A percentile compares a stretch with the other conserved stretches of the same genome.
phyloP scores from a whole-genome alignment of 2,888 invertebrate genomes.

The Plebejus argus region DNA sequence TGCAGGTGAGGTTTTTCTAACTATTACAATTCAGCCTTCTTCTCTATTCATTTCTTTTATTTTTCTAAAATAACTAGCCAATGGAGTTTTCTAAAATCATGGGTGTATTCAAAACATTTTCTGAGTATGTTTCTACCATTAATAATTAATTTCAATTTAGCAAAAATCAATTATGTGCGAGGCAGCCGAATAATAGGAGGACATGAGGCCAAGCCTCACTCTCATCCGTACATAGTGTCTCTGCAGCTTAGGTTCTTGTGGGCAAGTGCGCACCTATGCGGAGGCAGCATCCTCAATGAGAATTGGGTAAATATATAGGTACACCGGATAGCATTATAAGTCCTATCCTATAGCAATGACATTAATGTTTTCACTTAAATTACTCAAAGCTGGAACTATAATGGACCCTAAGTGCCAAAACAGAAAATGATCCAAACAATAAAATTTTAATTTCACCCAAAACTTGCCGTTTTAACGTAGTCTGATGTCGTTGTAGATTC shows the following conservation, averaged over 20 bases:
- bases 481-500: slow-evolving; percentile 50
- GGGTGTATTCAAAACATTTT: background rate
- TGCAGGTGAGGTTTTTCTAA: background rate
- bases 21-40: no score
- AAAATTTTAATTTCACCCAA: no score
- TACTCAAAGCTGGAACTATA: background rate
- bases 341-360: no score
- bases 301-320: slow-evolving; percentile 65
- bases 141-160: slow-evolving; percentile 33
- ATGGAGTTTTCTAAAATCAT: background rate
- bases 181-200: slow-evolving; percentile 64
- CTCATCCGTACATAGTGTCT: slow-evolving; percentile 72
- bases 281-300: slow-evolving; percentile 67
- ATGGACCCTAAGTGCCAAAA: no score
- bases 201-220: slow-evolving; percentile 61
- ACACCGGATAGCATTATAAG: no score
- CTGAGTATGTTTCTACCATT: background rate
- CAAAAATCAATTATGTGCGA: slow-evolving; percentile 29
- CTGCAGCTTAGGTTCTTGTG: slow-evolving; percentile 66
- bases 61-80: background rate
- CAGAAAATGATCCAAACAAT: no score
- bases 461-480: background rate
- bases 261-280: slow-evolving; percentile 64
- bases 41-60: background rate
- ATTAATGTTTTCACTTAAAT: no score